phyloP scores from a whole-genome alignment of 2,797 vertebrate species.

The Neoniphon sammara region DNA sequence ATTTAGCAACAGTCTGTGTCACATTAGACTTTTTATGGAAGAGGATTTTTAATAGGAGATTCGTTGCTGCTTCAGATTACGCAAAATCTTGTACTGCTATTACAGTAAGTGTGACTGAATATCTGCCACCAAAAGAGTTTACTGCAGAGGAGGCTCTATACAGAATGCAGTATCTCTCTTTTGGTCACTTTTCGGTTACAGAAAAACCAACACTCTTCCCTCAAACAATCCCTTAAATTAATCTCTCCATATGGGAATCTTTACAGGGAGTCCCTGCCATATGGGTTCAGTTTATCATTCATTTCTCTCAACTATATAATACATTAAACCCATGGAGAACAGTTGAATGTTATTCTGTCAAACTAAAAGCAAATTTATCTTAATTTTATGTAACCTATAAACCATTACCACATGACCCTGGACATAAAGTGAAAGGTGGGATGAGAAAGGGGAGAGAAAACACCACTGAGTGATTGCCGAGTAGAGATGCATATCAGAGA shows the following conservation, averaged over 20 bases:
- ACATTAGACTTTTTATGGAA: constrained; percentile 13
- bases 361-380: constrained; percentile 14
- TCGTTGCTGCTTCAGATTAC: too few species aligned
- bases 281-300: background rate
- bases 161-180: background rate
- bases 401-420: background rate
- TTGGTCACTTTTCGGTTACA: constrained; percentile 1
- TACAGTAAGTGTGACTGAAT: background rate
- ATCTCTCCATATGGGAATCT: background rate
- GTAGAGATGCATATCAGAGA: background rate
- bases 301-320: constrained; percentile 21
- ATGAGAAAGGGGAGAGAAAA: background rate
- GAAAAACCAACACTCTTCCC: constrained; percentile 2
- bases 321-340: constrained; percentile 5
- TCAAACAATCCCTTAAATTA: background rate
- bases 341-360: constrained; percentile 18
- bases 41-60: background rate
- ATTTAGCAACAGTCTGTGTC: constrained; percentile 33
- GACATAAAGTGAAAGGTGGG: background rate
- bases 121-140: constrained; percentile 3
- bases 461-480: background rate
- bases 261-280: background rate
- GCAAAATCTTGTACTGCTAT: background rate
- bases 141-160: background rate
- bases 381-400: constrained; percentile 4